A percentile compares a stretch with the other conserved stretches of the same genome.
phyloP scores from a whole-genome alignment of 2,113 vertebrate species.

The Spea bombifrons region DNA sequence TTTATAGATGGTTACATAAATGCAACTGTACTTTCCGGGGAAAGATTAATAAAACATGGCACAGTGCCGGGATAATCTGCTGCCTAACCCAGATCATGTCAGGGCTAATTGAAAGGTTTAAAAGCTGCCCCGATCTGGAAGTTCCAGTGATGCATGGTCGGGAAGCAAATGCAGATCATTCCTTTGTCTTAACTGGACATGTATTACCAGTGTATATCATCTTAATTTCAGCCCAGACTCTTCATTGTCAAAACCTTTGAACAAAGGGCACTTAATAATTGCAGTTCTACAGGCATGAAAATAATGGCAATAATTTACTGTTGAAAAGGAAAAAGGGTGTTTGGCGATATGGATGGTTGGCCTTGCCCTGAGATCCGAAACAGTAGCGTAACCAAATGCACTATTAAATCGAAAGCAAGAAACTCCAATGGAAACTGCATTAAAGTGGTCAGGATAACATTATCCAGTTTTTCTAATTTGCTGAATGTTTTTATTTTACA shows the following conservation, averaged over 20 bases:
- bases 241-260: constrained; percentile 70
- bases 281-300: constrained; percentile 60
- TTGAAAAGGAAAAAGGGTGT: constrained; percentile 61
- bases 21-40: constrained; percentile 50
- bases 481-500: neutral
- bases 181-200: constrained; percentile 63
- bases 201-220: constrained; percentile 65
- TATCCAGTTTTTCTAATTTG: neutral
- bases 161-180: constrained; percentile 58
- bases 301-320: constrained; percentile 74
- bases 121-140: constrained; percentile 55
- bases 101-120: constrained; percentile 64
- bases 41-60: constrained; percentile 62
- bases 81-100: constrained; percentile 56
- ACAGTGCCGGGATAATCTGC: constrained; percentile 57
- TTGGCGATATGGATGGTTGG: constrained; percentile 61
- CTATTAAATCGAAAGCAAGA: too few relatives aligned
- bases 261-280: constrained; percentile 69
- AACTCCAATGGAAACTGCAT: too few relatives aligned
- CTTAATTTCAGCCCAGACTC: constrained; percentile 57
- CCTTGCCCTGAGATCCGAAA: constrained; percentile 39
- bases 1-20: constrained; percentile 60
- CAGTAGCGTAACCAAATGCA: constrained; percentile 44
- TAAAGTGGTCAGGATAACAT: too few relatives aligned
- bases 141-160: constrained; percentile 56